Evolutionary conservation across 2,888 invertebrate species (phyloP), one percentile per base, ranked within the genome.

Genomic region (Liodrosophila aerea): DNA sequence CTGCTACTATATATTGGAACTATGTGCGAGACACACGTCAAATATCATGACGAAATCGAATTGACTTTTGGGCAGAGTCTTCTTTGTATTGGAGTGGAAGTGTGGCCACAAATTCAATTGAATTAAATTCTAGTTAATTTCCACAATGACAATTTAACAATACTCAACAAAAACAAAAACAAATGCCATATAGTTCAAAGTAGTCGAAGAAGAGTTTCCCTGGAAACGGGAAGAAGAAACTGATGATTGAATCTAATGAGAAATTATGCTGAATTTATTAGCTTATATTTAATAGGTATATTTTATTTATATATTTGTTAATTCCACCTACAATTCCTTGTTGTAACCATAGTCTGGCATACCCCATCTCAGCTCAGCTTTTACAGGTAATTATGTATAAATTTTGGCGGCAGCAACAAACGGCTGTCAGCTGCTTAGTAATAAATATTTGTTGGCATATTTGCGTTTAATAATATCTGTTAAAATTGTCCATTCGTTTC

Each of bases 51-150:
- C 76, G 75, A 80, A 71, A 80, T 68, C 62, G 64, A 73, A 45
- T 67, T 40, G 64, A 59, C 57, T 76, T 60, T 57, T 53, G 57
- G 57, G 12, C 43, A 45, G 9, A 29, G 7, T 40, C 29, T 49
- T 49, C 39, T 27, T 3, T 39, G 39, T 22, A 5, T n/a, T 22
- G 39, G 16, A 34, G 51, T 54, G 59, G 60, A 77, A 77, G 81
- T 81, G 73, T 74, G 81, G 64, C 73, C 78, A 77, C 56, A 71
- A 67, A 73, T 49, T 60, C 76, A 78, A 82, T 82, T 82, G 68
- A 82, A 78, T 78, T 78, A 76, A 76, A 64, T 73, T 68, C 64
- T 67, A 70, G 65, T 56, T 56, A 37, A 61, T 65, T 69, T 65
- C 50, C 53, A 64, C 64, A 67, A 56, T 46, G 56, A 69, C 56